These are phyloP conservation scores for Tenthredo livida DNA, from an alignment of 2,888 invertebrate species.

Conservation along the genomic window DNA sequence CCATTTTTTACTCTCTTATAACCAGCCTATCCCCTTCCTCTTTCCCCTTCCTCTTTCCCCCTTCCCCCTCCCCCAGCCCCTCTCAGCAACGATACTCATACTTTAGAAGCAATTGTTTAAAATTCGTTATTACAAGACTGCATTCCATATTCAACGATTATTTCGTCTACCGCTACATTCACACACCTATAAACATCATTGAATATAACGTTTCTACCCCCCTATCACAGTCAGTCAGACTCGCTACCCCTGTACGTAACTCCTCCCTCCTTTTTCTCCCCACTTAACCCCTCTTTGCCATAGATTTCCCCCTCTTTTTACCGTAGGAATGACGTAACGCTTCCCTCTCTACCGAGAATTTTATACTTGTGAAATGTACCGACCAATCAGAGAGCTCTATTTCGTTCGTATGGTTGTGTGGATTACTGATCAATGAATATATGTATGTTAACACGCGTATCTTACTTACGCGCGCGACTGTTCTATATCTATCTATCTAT, in stretches of 20 bases:
- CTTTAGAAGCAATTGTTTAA: constrained; percentile 18
- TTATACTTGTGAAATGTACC: constrained; percentile 5
- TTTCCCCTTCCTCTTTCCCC: neutral
- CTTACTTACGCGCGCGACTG: neutral
- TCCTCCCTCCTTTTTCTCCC: constrained; percentile 25
- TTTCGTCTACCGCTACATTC: neutral
- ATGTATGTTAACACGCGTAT: constrained; percentile 58
- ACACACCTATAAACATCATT: constrained; percentile 18
- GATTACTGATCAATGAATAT: constrained; percentile 73
- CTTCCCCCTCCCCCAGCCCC: neutral
- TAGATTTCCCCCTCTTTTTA: neutral
- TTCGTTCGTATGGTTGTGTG: constrained; percentile 66
- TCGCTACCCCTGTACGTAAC: constrained; percentile 57
- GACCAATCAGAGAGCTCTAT: constrained; percentile 65
- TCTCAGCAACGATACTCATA: neutral
- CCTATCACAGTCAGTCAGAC: constrained; percentile 61
- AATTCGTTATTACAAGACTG: neutral
- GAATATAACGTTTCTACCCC: constrained; percentile 59
- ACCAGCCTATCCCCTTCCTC: neutral
- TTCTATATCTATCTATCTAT: neutral
- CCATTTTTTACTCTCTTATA: constrained; percentile 5
- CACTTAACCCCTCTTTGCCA: constrained; percentile 31
- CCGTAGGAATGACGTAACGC: constrained; percentile 38
- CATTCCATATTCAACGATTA: constrained; percentile 12
- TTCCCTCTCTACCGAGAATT: constrained; percentile 43